Evolutionary conservation across 2,888 invertebrate genomes (phyloP).

Genomic region (Agrotis segetum): DNA sequence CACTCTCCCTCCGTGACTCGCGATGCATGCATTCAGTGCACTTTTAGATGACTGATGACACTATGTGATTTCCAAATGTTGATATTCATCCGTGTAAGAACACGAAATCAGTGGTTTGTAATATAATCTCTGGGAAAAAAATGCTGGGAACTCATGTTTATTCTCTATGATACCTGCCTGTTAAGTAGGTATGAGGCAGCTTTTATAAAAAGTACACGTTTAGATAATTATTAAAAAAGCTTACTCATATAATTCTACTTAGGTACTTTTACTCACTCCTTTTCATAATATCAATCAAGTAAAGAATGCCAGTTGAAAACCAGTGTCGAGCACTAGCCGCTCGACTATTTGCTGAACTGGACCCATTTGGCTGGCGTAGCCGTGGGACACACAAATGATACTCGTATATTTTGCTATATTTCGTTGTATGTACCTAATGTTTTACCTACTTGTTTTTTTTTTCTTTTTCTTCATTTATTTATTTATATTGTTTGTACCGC

Average conservation of each 20-base stretch:
- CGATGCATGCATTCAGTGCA: slow-evolving; percentile 62
- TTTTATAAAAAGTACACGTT: not conserved
- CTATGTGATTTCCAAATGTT: slow-evolving; percentile 49
- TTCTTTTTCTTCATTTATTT: too few species aligned
- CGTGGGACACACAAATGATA: too few species aligned
- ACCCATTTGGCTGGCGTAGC: too few species aligned
- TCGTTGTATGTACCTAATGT: too few species aligned
- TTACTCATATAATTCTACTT: too few species aligned
- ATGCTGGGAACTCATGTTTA: slow-evolving; percentile 37
- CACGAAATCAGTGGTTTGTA: slow-evolving; percentile 55
- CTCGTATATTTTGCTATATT: too few species aligned
- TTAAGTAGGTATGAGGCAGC: not conserved
- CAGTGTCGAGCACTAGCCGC: too few species aligned
- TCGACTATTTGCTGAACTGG: too few species aligned
- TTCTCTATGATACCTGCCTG: slow-evolving; percentile 18
- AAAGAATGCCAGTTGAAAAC: too few species aligned
- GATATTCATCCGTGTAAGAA: slow-evolving; percentile 50
- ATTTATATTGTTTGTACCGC: too few species aligned
- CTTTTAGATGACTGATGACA: slow-evolving; percentile 46
- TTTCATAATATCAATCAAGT: not conserved
- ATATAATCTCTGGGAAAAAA: slow-evolving; percentile 56
- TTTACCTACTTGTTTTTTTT: too few species aligned
- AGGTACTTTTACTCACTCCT: not conserved
- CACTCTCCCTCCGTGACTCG: slow-evolving; percentile 64
- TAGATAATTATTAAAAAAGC: not conserved